Percentiles rank a stretch among this genome's conserved stretches.
Conservation (phyloP, 1,140 invertebrate species). For the Drosophila persimilis region DNA sequence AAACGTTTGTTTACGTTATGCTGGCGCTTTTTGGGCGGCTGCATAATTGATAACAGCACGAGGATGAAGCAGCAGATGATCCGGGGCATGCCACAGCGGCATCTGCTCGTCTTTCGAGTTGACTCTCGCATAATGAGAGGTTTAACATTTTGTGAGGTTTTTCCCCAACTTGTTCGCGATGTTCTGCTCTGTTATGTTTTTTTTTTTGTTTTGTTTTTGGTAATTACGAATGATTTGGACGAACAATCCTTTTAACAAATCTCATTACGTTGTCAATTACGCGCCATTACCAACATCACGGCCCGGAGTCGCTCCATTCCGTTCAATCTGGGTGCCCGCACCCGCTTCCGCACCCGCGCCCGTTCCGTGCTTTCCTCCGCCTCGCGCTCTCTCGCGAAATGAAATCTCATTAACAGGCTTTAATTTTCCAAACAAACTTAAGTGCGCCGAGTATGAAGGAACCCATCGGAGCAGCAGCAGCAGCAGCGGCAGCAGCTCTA, state of each 20-base stretch:
- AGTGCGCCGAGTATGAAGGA: conserved; percentile 26
- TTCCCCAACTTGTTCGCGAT: background rate
- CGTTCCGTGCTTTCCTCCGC: too few relatives aligned
- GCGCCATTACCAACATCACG: conserved; percentile 51
- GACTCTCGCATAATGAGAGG: too few relatives aligned
- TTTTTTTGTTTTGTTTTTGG: conserved; percentile 34
- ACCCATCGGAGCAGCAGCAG: conserved; percentile 11
- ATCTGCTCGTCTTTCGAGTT: too few relatives aligned
- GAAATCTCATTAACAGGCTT: conserved; percentile 78
- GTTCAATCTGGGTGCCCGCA: background rate
- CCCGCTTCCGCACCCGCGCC: too few relatives aligned
- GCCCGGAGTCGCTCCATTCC: conserved; percentile 12
- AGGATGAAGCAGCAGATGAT: conserved; percentile 6
- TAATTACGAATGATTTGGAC: conserved; percentile 63
- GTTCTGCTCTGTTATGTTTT: background rate
- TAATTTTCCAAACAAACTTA: conserved; percentile 63
- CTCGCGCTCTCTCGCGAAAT: conserved; percentile 17
- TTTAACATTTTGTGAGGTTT: conserved; percentile 4
- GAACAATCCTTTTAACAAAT: conserved; percentile 77
- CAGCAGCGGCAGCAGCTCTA: background rate
- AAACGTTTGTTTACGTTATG: conserved; percentile 76
- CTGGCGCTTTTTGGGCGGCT: conserved; percentile 57
- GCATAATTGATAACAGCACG: conserved; percentile 71
- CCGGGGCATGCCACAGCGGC: background rate
- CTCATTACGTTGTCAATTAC: conserved; percentile 77